These are phyloP conservation scores for Eupithecia tripunctaria DNA, from an alignment of 2,888 invertebrate species.

Conservation along the genomic window DNA sequence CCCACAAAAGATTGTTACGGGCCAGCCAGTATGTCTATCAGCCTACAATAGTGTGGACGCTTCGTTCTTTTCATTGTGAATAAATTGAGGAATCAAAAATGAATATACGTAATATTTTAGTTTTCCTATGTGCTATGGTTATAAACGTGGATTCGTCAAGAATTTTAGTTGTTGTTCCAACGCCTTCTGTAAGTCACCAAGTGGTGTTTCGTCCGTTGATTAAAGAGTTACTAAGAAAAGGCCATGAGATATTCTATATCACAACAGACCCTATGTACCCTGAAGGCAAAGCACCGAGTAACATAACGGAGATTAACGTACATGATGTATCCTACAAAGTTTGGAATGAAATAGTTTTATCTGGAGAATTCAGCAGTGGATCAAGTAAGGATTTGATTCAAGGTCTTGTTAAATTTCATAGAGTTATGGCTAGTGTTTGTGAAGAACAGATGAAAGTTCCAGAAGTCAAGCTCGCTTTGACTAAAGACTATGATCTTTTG, in stretches of 20 bases:
- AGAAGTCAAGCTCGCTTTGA: background rate
- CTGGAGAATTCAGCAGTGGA: slow-evolving; percentile 21
- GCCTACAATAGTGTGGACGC: too few relatives aligned
- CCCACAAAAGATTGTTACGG: too few relatives aligned
- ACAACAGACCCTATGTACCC: slow-evolving; percentile 68
- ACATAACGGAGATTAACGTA: slow-evolving; percentile 66
- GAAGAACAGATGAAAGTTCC: background rate
- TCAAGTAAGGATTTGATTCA: slow-evolving; percentile 13
- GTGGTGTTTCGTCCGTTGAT: slow-evolving; percentile 67
- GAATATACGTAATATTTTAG: background rate
- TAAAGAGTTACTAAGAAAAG: slow-evolving; percentile 67
- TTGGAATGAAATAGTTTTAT: slow-evolving; percentile 42
- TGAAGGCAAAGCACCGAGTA: slow-evolving; percentile 54
- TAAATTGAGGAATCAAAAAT: too few relatives aligned
- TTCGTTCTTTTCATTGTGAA: background rate
- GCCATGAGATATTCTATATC: slow-evolving; percentile 72
- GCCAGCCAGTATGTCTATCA: too few relatives aligned
- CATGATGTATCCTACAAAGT: slow-evolving; percentile 51
- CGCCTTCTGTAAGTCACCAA: slow-evolving; percentile 77
- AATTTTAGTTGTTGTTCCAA: slow-evolving; percentile 56
- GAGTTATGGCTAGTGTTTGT: background rate
- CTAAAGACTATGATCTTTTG: too few relatives aligned
- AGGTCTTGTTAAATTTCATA: background rate
- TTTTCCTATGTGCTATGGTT: background rate
- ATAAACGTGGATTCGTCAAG: background rate